These are phyloP conservation scores for Drosophila flavopinicola DNA, from an alignment of 2,888 invertebrate genomes.

Conservation along the genomic window DNA sequence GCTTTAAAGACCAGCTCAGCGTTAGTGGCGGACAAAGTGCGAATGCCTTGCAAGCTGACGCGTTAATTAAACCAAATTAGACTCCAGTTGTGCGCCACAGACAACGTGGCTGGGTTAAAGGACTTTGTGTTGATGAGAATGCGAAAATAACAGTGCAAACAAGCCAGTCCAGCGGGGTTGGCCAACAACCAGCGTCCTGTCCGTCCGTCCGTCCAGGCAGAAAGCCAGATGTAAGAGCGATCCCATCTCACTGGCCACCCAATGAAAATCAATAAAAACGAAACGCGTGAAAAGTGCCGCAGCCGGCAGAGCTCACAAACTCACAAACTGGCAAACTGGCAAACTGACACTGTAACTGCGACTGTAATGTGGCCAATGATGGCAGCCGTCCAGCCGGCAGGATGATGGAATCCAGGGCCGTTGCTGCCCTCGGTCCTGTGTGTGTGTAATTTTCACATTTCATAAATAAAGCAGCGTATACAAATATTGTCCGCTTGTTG, in stretches of 20 bases:
- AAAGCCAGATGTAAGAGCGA: constrained; percentile 38
- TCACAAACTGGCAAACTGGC: too few species aligned
- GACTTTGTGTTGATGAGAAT: constrained; percentile 72
- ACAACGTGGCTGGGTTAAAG: constrained; percentile 45
- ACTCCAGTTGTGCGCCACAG: constrained; percentile 44
- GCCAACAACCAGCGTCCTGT: constrained; percentile 5
- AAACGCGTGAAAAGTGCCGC: constrained; percentile 60
- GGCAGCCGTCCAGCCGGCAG: constrained; percentile 32
- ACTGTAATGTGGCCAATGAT: constrained; percentile 36
- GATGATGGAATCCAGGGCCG: constrained; percentile 38
- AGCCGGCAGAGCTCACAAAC: constrained; percentile 21
- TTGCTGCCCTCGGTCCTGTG: constrained; percentile 10
- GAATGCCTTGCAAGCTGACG: constrained; percentile 39
- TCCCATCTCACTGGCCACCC: constrained; percentile 8
- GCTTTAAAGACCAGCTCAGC: constrained; percentile 5
- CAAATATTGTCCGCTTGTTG: constrained; percentile 72
- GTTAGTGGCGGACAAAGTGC: neutral
- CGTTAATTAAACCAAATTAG: constrained; percentile 75
- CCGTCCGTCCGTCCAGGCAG: constrained; percentile 32
- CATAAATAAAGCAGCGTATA: constrained; percentile 72
- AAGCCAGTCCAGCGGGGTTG: constrained; percentile 28
- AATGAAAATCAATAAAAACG: constrained; percentile 69
- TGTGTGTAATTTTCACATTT: constrained; percentile 75
- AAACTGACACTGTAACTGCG: too few species aligned
- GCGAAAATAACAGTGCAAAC: constrained; percentile 61